Conservation (phyloP, 1,140 invertebrate species). For the Dysdera silvatica region DNA sequence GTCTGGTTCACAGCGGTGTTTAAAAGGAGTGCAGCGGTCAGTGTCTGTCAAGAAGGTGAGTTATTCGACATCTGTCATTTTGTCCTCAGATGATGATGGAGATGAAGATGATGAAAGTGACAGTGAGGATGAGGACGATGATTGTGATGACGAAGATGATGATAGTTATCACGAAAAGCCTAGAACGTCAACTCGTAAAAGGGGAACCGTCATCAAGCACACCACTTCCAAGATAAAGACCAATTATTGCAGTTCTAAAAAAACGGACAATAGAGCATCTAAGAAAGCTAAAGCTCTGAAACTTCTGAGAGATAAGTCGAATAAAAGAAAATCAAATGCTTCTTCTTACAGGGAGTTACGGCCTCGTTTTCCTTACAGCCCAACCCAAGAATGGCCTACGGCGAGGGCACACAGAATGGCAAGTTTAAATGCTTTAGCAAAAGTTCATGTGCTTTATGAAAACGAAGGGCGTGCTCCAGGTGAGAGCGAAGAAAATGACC, state of each 20-base stretch:
- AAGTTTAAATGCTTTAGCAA: slow-evolving; percentile 79
- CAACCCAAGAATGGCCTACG: slow-evolving; percentile 20
- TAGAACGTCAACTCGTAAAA: not conserved
- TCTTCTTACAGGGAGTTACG: slow-evolving; percentile 8
- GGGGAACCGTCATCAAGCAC: slow-evolving; percentile 13
- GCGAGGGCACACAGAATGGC: slow-evolving; percentile 56
- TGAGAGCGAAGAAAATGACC: slow-evolving; percentile 18
- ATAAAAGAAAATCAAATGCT: not conserved
- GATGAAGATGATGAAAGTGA: slow-evolving; percentile 19
- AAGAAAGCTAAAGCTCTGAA: slow-evolving; percentile 24
- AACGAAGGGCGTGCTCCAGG: slow-evolving; percentile 52
- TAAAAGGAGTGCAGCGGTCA: too few relatives aligned
- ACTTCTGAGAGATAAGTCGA: slow-evolving; percentile 13
- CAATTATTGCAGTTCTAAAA: not conserved
- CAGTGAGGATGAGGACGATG: not conserved
- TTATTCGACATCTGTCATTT: slow-evolving; percentile 16
- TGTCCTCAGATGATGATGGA: slow-evolving; percentile 18
- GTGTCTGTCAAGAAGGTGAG: slow-evolving; percentile 17
- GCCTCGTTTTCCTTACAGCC: slow-evolving; percentile 26
- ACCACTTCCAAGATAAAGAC: slow-evolving; percentile 23
- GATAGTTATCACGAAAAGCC: slow-evolving; percentile 2
- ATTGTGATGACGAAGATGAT: not conserved
- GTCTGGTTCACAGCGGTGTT: slow-evolving; percentile 5
- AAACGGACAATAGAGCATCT: slow-evolving; percentile 1
- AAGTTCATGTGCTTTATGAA: slow-evolving; percentile 83